Conservation (phyloP, 2,113 vertebrate species). For the Candoia aspera region DNA sequence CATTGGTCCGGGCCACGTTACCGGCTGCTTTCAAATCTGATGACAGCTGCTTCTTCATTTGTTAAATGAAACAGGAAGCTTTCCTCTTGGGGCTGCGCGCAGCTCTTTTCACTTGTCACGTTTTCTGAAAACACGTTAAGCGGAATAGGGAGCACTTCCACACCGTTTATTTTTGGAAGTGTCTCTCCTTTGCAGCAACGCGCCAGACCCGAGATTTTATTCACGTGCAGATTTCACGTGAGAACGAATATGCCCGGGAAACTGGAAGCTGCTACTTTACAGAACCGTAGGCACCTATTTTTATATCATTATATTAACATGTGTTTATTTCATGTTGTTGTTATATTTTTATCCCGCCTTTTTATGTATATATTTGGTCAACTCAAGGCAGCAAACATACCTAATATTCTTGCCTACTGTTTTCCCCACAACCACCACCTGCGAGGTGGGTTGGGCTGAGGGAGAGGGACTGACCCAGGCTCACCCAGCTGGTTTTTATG, state of each 20-base stretch:
- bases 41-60: conserved; percentile 44
- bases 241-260: neutral
- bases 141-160: neutral
- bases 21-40: conserved; percentile 71
- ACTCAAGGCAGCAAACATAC: neutral
- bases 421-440: neutral
- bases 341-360: neutral
- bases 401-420: neutral
- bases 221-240: neutral
- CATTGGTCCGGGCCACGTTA: conserved; percentile 61
- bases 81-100: conserved; percentile 31
- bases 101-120: conserved; percentile 17
- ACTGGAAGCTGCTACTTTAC: neutral
- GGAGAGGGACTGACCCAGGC: neutral
- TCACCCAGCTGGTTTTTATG: neutral
- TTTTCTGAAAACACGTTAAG: conserved; percentile 42
- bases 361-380: neutral
- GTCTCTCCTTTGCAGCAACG: neutral
- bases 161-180: neutral
- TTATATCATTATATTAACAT: neutral
- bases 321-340: neutral
- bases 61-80: conserved; percentile 81
- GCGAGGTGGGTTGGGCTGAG: neutral
- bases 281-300: neutral
- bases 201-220: neutral